Percentiles rank a stretch among this genome's conserved stretches.
phyloP scores from a whole-genome alignment of 2,113 vertebrate genomes.

The Phrynocephalus versicolor region DNA sequence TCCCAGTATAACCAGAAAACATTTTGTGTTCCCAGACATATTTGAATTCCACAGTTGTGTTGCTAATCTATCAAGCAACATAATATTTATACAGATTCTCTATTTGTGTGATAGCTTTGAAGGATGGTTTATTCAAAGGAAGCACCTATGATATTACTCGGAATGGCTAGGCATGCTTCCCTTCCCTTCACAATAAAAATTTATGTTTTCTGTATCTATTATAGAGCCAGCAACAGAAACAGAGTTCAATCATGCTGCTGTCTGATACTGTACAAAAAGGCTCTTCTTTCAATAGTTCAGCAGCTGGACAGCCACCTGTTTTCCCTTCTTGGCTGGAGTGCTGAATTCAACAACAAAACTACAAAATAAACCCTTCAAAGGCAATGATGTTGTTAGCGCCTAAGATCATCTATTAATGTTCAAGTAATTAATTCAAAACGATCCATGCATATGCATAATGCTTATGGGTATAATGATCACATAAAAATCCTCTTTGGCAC shows the following conservation, averaged over 20 bases:
- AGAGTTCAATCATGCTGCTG: constrained; percentile 46
- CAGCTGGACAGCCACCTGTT: constrained; percentile 70
- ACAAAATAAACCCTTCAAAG: constrained; percentile 3
- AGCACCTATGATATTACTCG: neutral
- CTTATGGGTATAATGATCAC: no score
- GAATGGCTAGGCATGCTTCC: neutral
- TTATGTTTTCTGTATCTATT: constrained; percentile 32
- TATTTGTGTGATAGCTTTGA: neutral
- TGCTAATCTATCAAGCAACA: neutral
- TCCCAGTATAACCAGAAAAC: neutral
- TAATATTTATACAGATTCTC: neutral
- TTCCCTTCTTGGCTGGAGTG: constrained; percentile 42
- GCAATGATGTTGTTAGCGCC: neutral
- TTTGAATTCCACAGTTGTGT: neutral
- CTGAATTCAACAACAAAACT: constrained; percentile 38
- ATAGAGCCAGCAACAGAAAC: constrained; percentile 55
- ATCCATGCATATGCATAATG: no score
- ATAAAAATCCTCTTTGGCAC: no score
- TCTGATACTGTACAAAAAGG: constrained; percentile 55
- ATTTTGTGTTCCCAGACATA: constrained; percentile 1
- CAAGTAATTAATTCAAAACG: no score
- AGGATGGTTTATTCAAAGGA: neutral
- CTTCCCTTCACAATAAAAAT: constrained; percentile 9
- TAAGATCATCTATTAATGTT: neutral
- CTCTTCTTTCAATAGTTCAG: constrained; percentile 46